Evolutionary conservation across 1,140 invertebrate species (phyloP), one percentile per base, ranked within the genome.

Genomic region (Saccostrea echinata): DNA sequence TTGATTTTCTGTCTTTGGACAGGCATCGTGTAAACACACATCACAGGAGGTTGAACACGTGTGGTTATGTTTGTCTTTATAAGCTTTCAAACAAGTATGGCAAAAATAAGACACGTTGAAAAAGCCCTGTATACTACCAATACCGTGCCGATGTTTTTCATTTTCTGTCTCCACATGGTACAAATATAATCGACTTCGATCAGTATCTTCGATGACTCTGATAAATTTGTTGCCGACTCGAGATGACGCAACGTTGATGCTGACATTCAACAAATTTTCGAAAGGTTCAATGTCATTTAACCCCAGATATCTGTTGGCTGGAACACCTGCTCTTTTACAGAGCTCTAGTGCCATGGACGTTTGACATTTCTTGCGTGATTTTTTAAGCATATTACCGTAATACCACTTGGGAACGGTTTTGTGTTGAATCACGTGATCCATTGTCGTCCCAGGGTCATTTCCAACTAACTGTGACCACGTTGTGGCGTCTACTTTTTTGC

Each of bases 101-200:
- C 86, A 87, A 84, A 87, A 87, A 21, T 87, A 68, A 27, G 52
- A 24, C 21, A 9, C 27, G 27, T 33, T 52, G 55, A 87, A 87
- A 33, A 87, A 87, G 0, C 86, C 57, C 6, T 53, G 9, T 52
- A 87, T 87, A 30, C 35, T 43, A 43, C 35, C 35, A 43, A 43
- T 43, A 43, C 35, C 35, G 35, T 43, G 35, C 35, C 35, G 6
- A 43, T 43, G 35, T 43, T 43, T 43, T 43, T 43, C 35, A 43
- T 43, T 43, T 43, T 43, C 35, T 43, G 35, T 43, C 6, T 43
- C 35, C 35, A 43, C 35, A 43, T 43, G 35, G 35, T 43, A 43
- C 35, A 43, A 43, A 43, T 43, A 43, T 43, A 43, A 43, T 43
- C 35, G 35, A 43, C 35, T 43, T 43, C 35, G 35, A 43, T 43